These are phyloP conservation scores for Micronycteris hirsuta DNA, from an alignment of 2,113 vertebrate genomes.

Conservation along the genomic window DNA sequence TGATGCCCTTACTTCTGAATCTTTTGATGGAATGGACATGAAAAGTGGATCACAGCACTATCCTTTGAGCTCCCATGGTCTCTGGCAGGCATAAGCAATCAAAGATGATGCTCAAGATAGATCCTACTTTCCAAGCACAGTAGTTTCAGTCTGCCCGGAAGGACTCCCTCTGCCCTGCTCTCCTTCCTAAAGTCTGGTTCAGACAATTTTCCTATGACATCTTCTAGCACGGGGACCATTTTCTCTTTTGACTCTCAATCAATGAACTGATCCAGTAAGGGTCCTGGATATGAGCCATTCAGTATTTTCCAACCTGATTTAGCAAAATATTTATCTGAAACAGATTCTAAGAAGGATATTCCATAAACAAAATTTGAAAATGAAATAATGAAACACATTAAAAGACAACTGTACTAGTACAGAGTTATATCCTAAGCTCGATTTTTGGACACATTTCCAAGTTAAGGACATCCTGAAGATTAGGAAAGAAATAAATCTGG, in stretches of 20 bases:
- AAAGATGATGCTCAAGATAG: not conserved
- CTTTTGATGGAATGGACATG: not conserved
- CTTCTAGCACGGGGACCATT: too few relatives aligned
- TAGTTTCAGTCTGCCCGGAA: not conserved
- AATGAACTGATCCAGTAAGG: not conserved
- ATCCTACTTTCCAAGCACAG: not conserved
- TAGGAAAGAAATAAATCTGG: not conserved
- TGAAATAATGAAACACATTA: not conserved
- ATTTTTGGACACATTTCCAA: not conserved
- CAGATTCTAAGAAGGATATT: not conserved
- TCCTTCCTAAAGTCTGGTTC: not conserved
- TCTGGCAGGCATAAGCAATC: not conserved
- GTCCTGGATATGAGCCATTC: not conserved
- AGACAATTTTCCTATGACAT: not conserved
- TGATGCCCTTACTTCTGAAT: not conserved
- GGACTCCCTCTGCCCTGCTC: not conserved
- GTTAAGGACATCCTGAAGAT: not conserved
- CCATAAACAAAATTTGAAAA: not conserved
- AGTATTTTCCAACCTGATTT: not conserved
- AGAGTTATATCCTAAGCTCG: not conserved
- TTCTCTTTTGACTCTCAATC: not conserved
- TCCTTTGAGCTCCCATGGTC: not conserved
- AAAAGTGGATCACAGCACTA: not conserved
- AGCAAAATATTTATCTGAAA: not conserved
- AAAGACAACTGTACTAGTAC: not conserved